Percentiles rank a stretch among this genome's conserved stretches.
phyloP scores from a whole-genome alignment of 2,113 vertebrate genomes.

The Ophthalmotilapia sp. region DNA sequence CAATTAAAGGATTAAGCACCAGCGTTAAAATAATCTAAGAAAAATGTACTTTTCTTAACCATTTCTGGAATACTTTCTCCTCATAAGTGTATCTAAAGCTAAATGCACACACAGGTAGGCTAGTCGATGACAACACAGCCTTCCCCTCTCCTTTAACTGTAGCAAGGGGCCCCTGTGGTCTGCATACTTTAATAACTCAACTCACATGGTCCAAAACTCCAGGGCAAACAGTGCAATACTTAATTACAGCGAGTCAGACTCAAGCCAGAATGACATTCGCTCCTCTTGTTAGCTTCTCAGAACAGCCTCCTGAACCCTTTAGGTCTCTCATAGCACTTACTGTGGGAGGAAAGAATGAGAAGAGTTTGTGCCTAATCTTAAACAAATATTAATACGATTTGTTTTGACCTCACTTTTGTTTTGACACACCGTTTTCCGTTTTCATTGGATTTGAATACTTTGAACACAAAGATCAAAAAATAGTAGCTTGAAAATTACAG shows the following conservation, averaged over 20 bases:
- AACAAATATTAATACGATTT: background rate
- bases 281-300: background rate
- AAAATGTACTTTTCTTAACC: background rate
- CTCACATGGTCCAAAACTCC: slow-evolving; percentile 53
- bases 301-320: background rate
- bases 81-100: background rate
- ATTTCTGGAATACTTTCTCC: background rate
- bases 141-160: slow-evolving; percentile 10
- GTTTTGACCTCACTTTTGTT: background rate
- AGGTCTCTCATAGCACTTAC: background rate
- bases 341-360: background rate
- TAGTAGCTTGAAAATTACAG: background rate
- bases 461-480: background rate
- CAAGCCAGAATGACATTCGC: slow-evolving; percentile 41
- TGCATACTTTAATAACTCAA: slow-evolving; percentile 66
- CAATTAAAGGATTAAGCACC: background rate
- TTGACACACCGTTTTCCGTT: background rate
- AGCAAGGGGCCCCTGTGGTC: slow-evolving; percentile 51
- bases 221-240: slow-evolving; percentile 37
- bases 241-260: slow-evolving; percentile 56
- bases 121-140: background rate
- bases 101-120: slow-evolving; percentile 32
- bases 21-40: background rate
- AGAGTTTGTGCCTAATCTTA: background rate
- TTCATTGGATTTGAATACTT: background rate